Percentiles rank a stretch among this genome's conserved stretches.
Evolutionary conservation across 1,140 invertebrate species (phyloP).

Genomic region (Trichonephila clavata): DNA sequence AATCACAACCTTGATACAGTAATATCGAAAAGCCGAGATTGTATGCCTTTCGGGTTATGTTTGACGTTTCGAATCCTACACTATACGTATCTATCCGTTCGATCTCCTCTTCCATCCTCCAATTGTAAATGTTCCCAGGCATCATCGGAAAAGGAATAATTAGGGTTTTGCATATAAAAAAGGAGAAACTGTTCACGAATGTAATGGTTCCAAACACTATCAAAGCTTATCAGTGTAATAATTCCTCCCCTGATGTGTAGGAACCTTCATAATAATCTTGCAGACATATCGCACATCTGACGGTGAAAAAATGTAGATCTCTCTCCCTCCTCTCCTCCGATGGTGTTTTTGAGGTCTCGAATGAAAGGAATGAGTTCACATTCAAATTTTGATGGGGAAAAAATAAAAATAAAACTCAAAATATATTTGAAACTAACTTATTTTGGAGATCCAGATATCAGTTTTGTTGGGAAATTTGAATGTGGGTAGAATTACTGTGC

Average conservation of each 20-base stretch:
- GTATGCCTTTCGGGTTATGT: not conserved
- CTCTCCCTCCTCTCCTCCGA: not conserved
- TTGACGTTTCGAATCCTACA: not conserved
- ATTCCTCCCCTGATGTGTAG: not conserved
- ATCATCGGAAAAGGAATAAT: not conserved
- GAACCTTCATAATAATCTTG: not conserved
- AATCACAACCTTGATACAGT: not conserved
- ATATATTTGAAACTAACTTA: not conserved
- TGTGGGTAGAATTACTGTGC: no score
- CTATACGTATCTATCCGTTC: not conserved
- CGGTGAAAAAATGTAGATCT: not conserved
- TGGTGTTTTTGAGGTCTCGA: not conserved
- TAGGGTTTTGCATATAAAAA: constrained; percentile 34
- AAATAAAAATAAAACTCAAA: not conserved
- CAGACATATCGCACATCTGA: constrained; percentile 23
- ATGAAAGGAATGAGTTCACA: not conserved
- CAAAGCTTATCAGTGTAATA: constrained; percentile 5
- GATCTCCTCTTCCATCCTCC: not conserved
- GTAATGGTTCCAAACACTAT: not conserved
- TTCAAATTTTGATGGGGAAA: constrained; percentile 2
- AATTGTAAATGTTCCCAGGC: not conserved
- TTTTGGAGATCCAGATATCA: no score
- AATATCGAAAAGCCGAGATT: constrained; percentile 3
- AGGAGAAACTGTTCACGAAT: constrained; percentile 14
- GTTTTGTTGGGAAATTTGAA: no score